phyloP scores from a whole-genome alignment of 2,113 vertebrate genomes.

The Ovibos moschatus region DNA sequence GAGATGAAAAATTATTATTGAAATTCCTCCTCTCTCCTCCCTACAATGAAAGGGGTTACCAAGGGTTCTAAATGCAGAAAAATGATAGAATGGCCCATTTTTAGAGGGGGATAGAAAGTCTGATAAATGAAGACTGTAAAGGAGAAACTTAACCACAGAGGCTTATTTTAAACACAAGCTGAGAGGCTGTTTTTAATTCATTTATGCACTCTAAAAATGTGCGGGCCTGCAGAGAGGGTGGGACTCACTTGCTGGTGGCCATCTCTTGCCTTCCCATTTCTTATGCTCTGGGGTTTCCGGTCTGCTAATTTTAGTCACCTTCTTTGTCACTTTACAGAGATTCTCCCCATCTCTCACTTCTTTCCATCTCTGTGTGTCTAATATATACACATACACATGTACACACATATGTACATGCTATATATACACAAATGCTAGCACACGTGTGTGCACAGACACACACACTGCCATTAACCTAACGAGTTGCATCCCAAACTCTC shows the following conservation, averaged over 20 bases:
- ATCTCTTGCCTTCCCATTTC: background rate
- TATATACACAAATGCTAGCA: background rate
- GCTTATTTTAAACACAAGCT: background rate
- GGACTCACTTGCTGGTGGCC: background rate
- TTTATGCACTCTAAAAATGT: background rate
- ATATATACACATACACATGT: background rate
- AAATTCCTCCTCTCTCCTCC: background rate
- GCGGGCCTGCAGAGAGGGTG: background rate
- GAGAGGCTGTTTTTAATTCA: background rate
- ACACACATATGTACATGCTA: background rate
- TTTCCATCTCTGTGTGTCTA: background rate
- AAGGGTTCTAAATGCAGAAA: background rate
- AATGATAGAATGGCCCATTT: background rate
- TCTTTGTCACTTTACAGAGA: background rate
- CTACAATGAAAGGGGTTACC: background rate
- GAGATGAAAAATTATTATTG: background rate
- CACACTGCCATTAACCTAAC: background rate
- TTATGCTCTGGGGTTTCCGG: background rate
- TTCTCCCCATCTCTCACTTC: background rate
- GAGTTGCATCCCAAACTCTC: background rate
- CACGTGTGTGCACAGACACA: rapidly evolving
- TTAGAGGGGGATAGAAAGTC: background rate
- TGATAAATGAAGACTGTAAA: background rate
- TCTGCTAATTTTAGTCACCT: background rate
- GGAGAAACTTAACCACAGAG: background rate